Evolutionary conservation across 2,797 vertebrate genomes (phyloP), one percentile per base, ranked within the genome.

Genomic region (Alfaro cultratus): DNA sequence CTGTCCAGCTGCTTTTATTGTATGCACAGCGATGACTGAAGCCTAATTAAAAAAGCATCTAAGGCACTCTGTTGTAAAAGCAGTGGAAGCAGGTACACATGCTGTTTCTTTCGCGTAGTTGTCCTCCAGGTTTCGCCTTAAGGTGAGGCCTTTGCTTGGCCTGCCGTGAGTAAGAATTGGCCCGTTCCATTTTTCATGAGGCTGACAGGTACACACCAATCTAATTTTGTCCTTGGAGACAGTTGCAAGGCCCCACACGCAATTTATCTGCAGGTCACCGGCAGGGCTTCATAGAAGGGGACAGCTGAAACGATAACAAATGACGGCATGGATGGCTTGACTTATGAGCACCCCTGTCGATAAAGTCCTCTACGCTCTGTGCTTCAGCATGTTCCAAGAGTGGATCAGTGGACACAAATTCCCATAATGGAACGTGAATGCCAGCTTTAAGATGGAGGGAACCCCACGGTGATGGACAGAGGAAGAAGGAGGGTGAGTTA

Each of bases 201-300:
- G 68, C 82, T 94, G 92, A 94, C 94, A 91, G 92, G 93, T 94
- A 92, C 92, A 88, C 86, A 94, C 89, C 77, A 78, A 93, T 95
- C 89, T 93, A 91, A 95, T 95, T 94, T 93, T 93, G 93, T 93
- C 95, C 94, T 94, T 94, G 93, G 92, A 93, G 92, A 92, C 88
- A 88, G 84, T 80, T 49, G 45, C 91, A 86, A 92, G 85, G 87
- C 89, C 89, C 87, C 80, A 84, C 87, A 82, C 8, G 47, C 83
- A 55, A 94, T 95, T 94, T 94, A 94, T 95, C 92, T 90, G 77
- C 80, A 78, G 93, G 93, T 95, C 93, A 95, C 87, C 82, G 53
- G 76, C 81, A 4, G 90, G 89, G 85, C 89, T 92, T 62, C 80
- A 9, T 73, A 55, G 76, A 85, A 88, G 80, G 88, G 93, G 91